These are phyloP conservation scores for Kryptolebias marmoratus DNA, from an alignment of 2,113 vertebrate species.

Conservation along the genomic window DNA sequence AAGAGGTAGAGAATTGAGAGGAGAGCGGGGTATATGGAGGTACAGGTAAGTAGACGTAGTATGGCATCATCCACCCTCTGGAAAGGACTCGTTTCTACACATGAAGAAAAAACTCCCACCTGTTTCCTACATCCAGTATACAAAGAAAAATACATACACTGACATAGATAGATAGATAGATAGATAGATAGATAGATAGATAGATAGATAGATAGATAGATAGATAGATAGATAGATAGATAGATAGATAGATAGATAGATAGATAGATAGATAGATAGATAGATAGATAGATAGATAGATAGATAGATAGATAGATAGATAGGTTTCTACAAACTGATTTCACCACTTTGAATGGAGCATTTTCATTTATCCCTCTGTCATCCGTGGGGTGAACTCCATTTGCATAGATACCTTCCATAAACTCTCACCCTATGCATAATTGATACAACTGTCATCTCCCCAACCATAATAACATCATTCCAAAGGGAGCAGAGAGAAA, in stretches of 20 bases:
- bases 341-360: constrained; percentile 50
- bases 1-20: constrained; percentile 55
- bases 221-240: constrained; percentile 8
- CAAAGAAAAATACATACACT: not conserved
- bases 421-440: constrained; percentile 72
- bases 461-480: constrained; percentile 70
- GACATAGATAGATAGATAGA: constrained; percentile 23
- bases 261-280: constrained; percentile 26
- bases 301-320: constrained; percentile 15
- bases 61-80: constrained; percentile 41
- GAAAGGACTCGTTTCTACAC: constrained; percentile 11
- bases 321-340: constrained; percentile 14
- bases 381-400: constrained; percentile 47
- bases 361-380: constrained; percentile 65
- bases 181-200: constrained; percentile 26
- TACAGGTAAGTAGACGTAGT: constrained; percentile 46
- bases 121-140: too few relatives aligned
- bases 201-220: constrained; percentile 18
- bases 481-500: constrained; percentile 61
- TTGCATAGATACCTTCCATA: constrained; percentile 69
- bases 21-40: constrained; percentile 39
- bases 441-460: constrained; percentile 75
- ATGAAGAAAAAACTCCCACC: not conserved
- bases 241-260: constrained; percentile 26
- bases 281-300: constrained; percentile 25